Percentiles rank a stretch among this genome's conserved stretches.
phyloP scores from a whole-genome alignment of 2,888 invertebrate genomes.

The Suillia variegata region DNA sequence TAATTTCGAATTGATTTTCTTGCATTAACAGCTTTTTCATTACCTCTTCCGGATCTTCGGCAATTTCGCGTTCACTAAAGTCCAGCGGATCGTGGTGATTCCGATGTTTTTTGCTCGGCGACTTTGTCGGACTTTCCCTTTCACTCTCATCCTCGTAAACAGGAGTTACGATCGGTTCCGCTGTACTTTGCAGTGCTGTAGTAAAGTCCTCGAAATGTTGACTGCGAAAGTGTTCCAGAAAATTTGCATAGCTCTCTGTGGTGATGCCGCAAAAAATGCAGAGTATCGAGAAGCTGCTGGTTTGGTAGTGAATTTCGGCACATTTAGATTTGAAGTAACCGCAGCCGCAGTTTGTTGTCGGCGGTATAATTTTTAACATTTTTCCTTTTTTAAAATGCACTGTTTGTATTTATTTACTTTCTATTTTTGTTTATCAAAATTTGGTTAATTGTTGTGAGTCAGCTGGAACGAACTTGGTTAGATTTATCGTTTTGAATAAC shows the following conservation, averaged over 20 bases:
- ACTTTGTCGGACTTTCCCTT: not conserved
- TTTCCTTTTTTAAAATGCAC: no score
- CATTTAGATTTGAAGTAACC: constrained; percentile 32
- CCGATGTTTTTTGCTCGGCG: not conserved
- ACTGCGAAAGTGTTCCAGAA: constrained; percentile 31
- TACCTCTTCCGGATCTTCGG: not conserved
- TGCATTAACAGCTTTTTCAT: not conserved
- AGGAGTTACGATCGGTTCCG: not conserved
- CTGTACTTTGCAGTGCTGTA: not conserved
- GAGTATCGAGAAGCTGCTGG: constrained; percentile 29
- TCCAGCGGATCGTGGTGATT: not conserved
- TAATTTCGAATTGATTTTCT: not conserved
- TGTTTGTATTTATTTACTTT: no score
- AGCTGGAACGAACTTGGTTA: no score
- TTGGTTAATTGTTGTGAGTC: no score
- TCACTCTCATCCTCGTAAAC: no score
- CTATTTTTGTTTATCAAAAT: no score
- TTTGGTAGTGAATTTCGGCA: constrained; percentile 38
- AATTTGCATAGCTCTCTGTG: constrained; percentile 27
- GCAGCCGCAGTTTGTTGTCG: constrained; percentile 3
- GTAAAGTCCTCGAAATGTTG: constrained; percentile 25
- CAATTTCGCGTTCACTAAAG: not conserved
- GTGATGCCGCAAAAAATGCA: constrained; percentile 34
- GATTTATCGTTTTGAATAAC: no score
- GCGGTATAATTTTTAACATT: constrained; percentile 6